Percentiles rank a stretch among this genome's conserved stretches.
Conservation (phyloP, 2,113 vertebrate species). For the Passerina amoena region DNA sequence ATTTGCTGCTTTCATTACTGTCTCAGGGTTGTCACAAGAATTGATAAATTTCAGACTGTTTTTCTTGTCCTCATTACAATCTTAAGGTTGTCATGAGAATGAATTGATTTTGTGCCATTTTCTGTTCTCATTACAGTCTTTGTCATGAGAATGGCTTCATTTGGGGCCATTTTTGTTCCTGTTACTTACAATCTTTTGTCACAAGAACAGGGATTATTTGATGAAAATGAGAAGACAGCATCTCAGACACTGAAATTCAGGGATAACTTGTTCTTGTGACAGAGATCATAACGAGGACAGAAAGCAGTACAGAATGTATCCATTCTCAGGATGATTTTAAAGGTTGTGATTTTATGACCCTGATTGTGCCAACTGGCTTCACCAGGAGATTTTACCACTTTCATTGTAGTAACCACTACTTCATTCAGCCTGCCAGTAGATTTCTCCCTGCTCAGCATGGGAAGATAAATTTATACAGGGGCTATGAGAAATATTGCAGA, state of each 20-base stretch:
- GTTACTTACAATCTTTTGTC: conserved; percentile 58
- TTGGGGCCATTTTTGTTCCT: conserved; percentile 67
- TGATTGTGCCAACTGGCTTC: neutral
- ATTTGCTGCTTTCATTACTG: conserved; percentile 74
- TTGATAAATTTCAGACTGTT: conserved; percentile 81
- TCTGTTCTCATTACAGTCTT: conserved; percentile 75
- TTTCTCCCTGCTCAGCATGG: neutral
- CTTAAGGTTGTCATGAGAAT: conserved; percentile 79
- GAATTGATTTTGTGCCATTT: conserved; percentile 77
- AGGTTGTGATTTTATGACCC: conserved; percentile 31
- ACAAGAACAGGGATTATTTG: conserved; percentile 60
- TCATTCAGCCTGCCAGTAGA: neutral
- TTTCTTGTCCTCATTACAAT: conserved; percentile 82
- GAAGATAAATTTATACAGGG: neutral
- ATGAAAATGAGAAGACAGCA: conserved; percentile 58
- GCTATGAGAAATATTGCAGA: neutral
- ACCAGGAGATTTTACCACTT: neutral
- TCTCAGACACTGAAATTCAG: conserved; percentile 43
- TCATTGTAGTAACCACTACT: neutral
- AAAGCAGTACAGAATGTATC: conserved; percentile 32
- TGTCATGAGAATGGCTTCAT: conserved; percentile 76
- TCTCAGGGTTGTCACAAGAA: conserved; percentile 80
- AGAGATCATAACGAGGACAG: conserved; percentile 47
- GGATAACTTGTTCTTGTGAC: conserved; percentile 47
- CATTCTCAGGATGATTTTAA: conserved; percentile 21